Percentiles rank a stretch among this genome's conserved stretches.
Conservation (phyloP, 2,113 vertebrate species). For the Ellobius talpinus region DNA sequence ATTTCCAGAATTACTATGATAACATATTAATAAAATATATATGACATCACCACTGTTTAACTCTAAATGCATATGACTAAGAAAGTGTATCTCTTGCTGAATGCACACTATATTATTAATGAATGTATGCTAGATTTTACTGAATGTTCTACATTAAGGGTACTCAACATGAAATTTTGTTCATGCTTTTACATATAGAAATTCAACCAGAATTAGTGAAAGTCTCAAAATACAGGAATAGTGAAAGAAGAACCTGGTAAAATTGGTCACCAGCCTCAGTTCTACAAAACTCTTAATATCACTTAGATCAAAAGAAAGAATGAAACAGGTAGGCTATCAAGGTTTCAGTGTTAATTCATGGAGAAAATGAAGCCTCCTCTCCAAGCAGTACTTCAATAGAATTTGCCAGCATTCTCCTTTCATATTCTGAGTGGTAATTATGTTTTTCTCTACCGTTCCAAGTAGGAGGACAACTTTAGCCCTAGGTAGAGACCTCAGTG, state of each 20-base stretch:
- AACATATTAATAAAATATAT: background rate
- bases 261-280: background rate
- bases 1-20: background rate
- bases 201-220: background rate
- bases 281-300: background rate
- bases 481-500: background rate
- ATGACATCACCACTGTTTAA: background rate
- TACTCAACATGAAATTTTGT: background rate
- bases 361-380: background rate
- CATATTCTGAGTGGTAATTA: background rate
- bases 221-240: background rate
- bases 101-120: background rate
- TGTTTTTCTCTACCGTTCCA: background rate
- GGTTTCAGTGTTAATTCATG: background rate
- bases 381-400: background rate
- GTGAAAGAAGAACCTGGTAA: background rate
- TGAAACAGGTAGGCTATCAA: background rate
- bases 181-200: background rate
- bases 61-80: background rate
- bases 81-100: background rate
- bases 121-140: background rate
- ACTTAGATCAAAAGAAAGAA: background rate
- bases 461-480: background rate
- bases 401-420: background rate
- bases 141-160: background rate